Evolutionary conservation across 2,113 vertebrate genomes (phyloP).

Genomic region (Aegypius monachus): DNA sequence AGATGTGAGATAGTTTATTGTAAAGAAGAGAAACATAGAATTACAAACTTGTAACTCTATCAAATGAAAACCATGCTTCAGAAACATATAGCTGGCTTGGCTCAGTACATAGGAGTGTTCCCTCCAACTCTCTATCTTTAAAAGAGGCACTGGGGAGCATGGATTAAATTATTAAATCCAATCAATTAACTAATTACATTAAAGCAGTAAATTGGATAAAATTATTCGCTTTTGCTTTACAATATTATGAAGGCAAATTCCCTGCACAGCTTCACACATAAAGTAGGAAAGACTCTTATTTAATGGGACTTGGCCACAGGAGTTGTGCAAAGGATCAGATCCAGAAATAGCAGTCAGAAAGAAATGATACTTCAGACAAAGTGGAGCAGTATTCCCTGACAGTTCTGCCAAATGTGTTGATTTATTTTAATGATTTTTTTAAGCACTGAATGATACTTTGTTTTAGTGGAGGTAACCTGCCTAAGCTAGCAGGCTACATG

Average conservation of each 20-base stretch:
- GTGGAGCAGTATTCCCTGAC: background rate
- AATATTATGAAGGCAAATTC: background rate
- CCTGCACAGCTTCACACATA: background rate
- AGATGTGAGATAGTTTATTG: background rate
- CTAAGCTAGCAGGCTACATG: background rate
- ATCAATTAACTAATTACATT: background rate
- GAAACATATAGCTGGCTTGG: background rate
- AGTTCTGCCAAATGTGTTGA: background rate
- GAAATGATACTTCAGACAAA: constrained; percentile 1
- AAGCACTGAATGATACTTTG: background rate
- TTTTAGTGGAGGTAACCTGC: background rate
- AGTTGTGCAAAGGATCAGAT: background rate
- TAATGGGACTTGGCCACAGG: background rate
- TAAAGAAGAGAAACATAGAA: background rate
- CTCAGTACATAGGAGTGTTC: background rate
- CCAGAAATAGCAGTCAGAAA: constrained; percentile 5
- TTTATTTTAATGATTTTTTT: constrained; percentile 21
- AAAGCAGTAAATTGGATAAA: background rate
- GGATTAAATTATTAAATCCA: background rate
- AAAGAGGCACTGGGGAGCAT: background rate
- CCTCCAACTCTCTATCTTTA: background rate
- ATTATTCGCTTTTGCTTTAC: background rate
- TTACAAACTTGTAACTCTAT: background rate
- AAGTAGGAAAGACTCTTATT: background rate
- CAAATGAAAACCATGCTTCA: background rate